Evolutionary conservation across 2,113 vertebrate genomes (phyloP), one percentile per base, ranked within the genome.

Genomic region (Microcebus tavaratra): DNA sequence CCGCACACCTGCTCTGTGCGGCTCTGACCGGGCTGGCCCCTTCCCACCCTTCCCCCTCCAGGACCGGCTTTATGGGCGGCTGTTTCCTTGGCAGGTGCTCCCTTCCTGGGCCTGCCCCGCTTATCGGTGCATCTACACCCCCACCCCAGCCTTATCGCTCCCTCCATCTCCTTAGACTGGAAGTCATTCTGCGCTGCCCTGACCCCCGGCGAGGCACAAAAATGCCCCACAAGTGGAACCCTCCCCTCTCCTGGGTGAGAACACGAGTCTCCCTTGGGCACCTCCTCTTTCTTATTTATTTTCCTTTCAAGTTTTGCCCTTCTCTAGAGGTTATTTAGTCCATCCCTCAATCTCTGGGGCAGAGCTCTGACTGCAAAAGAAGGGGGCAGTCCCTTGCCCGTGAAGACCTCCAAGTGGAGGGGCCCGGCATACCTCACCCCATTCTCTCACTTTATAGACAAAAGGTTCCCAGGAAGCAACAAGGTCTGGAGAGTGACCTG

Each of bases 41-140:
- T 59, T 55, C 89, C 70, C 1, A 0, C 92, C 95, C 63, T 29
- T 15, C 31, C 1, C 80, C 72, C 96, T 84, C 68, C 67, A 95
- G 94, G 96, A 92, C 48, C 39, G 39, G 90, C 84, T 95, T 98
- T 92, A 97, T 93, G 89, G 82, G 93, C 34, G 70, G 57, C 78
- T 36, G n/a, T 87, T 92, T 93, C 78, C 94, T 90, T 81, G 91
- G 89, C 95, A 81, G 63, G 59, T 9, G 50, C 92, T 96, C 78
- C 79, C 63, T 96, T 81, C 67, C 85, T 48, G 17, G 81, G 81
- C 29, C 6, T 61, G 59, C 72, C 55, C 0, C 0, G 36, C 97
- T 97, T 98, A 98, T 98, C 98, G 82, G 67, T 2, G 6, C 87
- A 97, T 97, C 97, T 95, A 84, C 78, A 90, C 97, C 97, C 73